These are phyloP conservation scores for Semnopithecus entellus DNA, from an alignment of 2,113 vertebrate species.

Conservation along the genomic window DNA sequence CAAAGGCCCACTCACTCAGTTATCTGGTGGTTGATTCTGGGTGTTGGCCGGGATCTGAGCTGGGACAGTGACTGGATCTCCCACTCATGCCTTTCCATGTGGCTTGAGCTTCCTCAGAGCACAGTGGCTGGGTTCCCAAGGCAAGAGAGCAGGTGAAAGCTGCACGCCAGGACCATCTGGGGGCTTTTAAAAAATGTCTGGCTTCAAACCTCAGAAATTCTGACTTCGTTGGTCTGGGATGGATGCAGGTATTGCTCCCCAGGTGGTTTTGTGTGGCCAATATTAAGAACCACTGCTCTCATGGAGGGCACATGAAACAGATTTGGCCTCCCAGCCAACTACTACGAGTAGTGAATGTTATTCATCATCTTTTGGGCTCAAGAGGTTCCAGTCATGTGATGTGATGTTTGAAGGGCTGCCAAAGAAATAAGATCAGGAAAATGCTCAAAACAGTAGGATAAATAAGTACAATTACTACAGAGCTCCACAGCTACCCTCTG, in stretches of 20 bases:
- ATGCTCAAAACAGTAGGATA: background rate
- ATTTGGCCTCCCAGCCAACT: background rate
- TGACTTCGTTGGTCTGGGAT: background rate
- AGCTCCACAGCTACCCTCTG: background rate
- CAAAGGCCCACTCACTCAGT: background rate
- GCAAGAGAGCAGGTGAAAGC: background rate
- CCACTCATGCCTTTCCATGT: background rate
- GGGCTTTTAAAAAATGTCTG: background rate
- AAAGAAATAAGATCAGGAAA: conserved; percentile 10
- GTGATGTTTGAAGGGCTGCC: background rate
- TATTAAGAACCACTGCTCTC: background rate
- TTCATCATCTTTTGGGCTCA: background rate
- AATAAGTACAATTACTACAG: background rate
- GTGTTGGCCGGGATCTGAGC: background rate
- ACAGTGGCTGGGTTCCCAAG: background rate
- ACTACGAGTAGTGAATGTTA: background rate
- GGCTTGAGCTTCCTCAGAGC: background rate
- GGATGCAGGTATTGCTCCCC: background rate
- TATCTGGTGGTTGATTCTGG: background rate
- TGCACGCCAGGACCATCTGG: background rate
- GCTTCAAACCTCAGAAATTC: background rate
- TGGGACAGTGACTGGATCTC: background rate
- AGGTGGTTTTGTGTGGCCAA: background rate
- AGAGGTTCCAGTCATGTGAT: background rate
- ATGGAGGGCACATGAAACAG: background rate